phyloP scores from a whole-genome alignment of 2,888 invertebrate species.

The Trypoxylon attenuatum region DNA sequence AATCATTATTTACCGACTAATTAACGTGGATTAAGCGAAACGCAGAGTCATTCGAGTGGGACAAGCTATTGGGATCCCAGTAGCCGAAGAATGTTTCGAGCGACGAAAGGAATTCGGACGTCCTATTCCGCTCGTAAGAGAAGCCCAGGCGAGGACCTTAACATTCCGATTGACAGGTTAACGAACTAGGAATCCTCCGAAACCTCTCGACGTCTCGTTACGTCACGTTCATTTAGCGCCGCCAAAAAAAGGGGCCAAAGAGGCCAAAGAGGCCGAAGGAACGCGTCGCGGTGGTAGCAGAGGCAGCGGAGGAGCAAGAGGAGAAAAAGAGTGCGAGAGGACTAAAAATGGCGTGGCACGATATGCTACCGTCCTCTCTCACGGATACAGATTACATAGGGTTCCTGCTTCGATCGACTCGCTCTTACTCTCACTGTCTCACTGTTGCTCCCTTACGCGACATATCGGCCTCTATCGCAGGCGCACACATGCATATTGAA shows the following conservation, averaged over 20 bases:
- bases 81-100: background rate
- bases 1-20: background rate
- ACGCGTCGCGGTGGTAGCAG: slow-evolving; percentile 4
- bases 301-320: too few relatives aligned
- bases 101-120: background rate
- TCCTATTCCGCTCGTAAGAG: background rate
- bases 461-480: too few relatives aligned
- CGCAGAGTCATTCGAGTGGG: background rate
- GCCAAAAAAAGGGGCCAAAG: slow-evolving; percentile 27
- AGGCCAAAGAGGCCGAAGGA: slow-evolving; percentile 34
- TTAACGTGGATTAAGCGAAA: background rate
- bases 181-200: slow-evolving; percentile 35
- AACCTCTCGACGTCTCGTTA: slow-evolving; percentile 42
- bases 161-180: slow-evolving; percentile 35
- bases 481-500: too few relatives aligned
- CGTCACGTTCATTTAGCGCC: slow-evolving; percentile 42
- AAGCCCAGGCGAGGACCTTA: background rate
- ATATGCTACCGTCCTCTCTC: slow-evolving; percentile 24
- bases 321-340: slow-evolving; percentile 30
- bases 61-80: background rate
- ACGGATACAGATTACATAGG: slow-evolving; percentile 27
- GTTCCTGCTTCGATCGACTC: slow-evolving; percentile 11
- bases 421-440: slow-evolving; percentile 2
- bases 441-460: too few relatives aligned
- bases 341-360: slow-evolving; percentile 40